Conservation (phyloP, 2,113 vertebrate species). For the Eulemur macaco region DNA sequence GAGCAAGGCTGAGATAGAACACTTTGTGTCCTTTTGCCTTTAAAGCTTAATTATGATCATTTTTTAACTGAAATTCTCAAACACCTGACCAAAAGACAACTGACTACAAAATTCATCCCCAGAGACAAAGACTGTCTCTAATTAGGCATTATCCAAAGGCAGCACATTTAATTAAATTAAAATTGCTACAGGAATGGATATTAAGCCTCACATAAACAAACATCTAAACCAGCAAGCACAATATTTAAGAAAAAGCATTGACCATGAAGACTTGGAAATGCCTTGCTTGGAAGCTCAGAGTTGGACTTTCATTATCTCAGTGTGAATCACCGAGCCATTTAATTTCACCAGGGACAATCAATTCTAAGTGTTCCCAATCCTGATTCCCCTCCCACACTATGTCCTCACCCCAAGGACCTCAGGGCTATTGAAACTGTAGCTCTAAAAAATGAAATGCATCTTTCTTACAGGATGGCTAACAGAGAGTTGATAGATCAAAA, state of each 20-base stretch:
- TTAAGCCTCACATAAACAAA: not conserved
- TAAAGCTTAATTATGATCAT: constrained; percentile 30
- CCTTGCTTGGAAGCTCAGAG: not conserved
- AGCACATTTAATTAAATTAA: constrained; percentile 50
- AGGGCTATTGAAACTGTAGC: not conserved
- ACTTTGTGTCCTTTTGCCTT: constrained; percentile 27
- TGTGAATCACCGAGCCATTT: not conserved
- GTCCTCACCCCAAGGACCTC: not conserved
- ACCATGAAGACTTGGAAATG: not conserved
- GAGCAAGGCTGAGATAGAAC: constrained; percentile 3
- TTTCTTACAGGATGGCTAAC: constrained; percentile 19
- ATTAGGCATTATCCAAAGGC: not conserved
- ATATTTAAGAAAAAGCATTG: not conserved
- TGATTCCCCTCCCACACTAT: not conserved
- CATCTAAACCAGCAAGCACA: not conserved
- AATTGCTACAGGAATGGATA: constrained; percentile 2
- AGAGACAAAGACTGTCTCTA: constrained; percentile 37
- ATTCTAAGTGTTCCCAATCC: not conserved
- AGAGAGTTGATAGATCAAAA: not conserved
- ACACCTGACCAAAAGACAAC: constrained; percentile 33
- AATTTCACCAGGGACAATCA: not conserved
- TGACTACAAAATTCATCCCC: not conserved
- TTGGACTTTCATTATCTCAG: not conserved
- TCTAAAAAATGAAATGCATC: constrained; percentile 23
- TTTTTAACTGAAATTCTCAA: constrained; percentile 60